Conservation (phyloP, 35 echinoderm and acorn worm genomes). For the Lytechinus pictus region DNA sequence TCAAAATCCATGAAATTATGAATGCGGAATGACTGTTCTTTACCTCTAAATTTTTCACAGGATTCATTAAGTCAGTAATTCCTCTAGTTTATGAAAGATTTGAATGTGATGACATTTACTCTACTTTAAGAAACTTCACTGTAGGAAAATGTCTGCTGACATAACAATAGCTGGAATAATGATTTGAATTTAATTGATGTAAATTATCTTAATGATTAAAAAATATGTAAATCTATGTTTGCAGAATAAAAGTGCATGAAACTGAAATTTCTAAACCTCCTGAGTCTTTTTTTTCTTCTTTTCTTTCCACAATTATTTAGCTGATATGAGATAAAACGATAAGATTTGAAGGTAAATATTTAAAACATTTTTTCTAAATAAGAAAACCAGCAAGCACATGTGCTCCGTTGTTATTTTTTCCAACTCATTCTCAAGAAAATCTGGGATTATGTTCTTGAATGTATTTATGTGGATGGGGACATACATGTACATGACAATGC, state of each 20-base stretch:
- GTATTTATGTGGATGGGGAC: too few species aligned
- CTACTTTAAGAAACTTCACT: background rate
- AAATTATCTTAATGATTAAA: background rate
- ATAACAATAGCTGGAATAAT: background rate
- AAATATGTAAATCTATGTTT: conserved; percentile 14
- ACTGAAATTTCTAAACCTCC: background rate
- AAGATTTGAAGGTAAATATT: background rate
- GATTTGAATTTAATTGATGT: background rate
- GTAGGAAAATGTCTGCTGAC: background rate
- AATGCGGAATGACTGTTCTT: too few species aligned
- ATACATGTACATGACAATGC: too few species aligned
- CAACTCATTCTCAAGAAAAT: too few species aligned
- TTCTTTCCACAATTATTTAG: background rate
- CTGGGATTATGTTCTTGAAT: too few species aligned
- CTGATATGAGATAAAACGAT: background rate
- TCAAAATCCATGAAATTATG: too few species aligned
- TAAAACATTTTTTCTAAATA: background rate
- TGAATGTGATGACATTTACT: too few species aligned
- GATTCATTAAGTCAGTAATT: too few species aligned
- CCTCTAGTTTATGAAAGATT: too few species aligned
- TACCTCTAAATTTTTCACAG: too few species aligned
- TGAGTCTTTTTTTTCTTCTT: background rate
- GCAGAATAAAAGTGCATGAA: background rate
- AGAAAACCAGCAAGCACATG: too few species aligned
- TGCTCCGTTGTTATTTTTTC: too few species aligned